These are phyloP conservation scores for Acrocephalus arundinaceus DNA, from an alignment of 2,113 vertebrate species.

Conservation along the genomic window DNA sequence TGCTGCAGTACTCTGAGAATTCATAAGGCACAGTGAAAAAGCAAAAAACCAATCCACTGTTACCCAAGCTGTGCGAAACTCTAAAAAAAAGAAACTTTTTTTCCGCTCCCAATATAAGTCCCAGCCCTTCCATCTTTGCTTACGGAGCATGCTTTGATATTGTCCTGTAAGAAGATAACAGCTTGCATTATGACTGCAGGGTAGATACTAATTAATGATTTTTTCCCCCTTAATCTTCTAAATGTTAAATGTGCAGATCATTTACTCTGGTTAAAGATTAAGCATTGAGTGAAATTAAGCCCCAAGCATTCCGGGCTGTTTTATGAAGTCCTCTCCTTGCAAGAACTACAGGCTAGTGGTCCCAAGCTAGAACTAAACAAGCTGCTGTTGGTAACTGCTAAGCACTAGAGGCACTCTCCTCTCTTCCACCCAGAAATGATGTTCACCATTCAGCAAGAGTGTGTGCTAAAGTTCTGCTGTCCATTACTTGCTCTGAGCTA, in stretches of 20 bases:
- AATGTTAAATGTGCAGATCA: background rate
- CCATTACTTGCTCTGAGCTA: background rate
- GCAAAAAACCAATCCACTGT: background rate
- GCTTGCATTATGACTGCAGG: background rate
- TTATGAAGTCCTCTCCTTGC: background rate
- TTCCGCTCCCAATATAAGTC: background rate
- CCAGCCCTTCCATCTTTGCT: background rate
- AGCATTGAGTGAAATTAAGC: conserved; percentile 14
- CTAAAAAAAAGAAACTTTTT: background rate
- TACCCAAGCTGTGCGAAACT: background rate
- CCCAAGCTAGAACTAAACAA: background rate
- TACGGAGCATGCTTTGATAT: background rate
- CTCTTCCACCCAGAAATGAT: background rate
- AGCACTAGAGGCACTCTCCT: background rate
- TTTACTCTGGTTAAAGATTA: conserved; percentile 15
- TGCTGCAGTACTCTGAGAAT: background rate
- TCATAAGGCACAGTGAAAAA: background rate
- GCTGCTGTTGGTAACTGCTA: background rate
- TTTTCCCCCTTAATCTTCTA: background rate
- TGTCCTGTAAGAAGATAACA: background rate
- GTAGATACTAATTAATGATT: background rate
- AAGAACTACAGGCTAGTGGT: background rate
- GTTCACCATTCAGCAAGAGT: background rate
- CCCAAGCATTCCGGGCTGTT: background rate
- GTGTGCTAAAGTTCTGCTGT: background rate